phyloP scores from a whole-genome alignment of 2,113 vertebrate genomes.

The Melanostigma gelatinosum region DNA sequence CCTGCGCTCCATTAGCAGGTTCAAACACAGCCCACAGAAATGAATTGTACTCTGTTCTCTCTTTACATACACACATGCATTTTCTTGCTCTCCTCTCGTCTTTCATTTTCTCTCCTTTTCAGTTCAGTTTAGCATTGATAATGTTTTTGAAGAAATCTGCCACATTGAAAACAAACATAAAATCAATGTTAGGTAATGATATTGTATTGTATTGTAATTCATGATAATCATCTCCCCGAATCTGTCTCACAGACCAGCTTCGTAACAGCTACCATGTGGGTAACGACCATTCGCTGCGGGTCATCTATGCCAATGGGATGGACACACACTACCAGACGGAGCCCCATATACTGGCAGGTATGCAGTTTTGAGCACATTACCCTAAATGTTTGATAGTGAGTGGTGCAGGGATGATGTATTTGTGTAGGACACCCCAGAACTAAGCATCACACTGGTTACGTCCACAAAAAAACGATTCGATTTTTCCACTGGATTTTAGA shows the following conservation, averaged over 20 bases:
- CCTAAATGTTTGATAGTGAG: not conserved
- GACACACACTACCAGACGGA: conserved; percentile 97
- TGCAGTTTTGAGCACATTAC: not conserved
- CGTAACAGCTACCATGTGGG: conserved; percentile 97
- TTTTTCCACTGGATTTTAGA: not conserved
- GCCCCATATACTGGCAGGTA: conserved; percentile 91
- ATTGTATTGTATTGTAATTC: not conserved
- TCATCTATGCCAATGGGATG: conserved; percentile 95
- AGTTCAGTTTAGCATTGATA: not conserved
- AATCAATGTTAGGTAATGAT: not conserved
- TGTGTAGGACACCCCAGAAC: not conserved
- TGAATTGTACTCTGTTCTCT: conserved; percentile 31
- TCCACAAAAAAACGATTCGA: not conserved
- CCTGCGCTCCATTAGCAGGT: conserved; percentile 55
- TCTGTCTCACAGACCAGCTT: conserved; percentile 88
- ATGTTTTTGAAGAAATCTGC: not conserved
- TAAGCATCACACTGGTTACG: not conserved
- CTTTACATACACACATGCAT: not conserved
- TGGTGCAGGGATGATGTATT: not conserved
- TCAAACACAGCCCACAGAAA: conserved; percentile 27
- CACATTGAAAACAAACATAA: not conserved
- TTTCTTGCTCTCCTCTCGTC: not conserved
- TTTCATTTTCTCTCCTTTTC: not conserved
- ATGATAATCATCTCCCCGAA: not conserved
- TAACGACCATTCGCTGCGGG: conserved; percentile 93